phyloP scores from a whole-genome alignment of 2,888 invertebrate genomes.

The Esperia sulphurella region DNA sequence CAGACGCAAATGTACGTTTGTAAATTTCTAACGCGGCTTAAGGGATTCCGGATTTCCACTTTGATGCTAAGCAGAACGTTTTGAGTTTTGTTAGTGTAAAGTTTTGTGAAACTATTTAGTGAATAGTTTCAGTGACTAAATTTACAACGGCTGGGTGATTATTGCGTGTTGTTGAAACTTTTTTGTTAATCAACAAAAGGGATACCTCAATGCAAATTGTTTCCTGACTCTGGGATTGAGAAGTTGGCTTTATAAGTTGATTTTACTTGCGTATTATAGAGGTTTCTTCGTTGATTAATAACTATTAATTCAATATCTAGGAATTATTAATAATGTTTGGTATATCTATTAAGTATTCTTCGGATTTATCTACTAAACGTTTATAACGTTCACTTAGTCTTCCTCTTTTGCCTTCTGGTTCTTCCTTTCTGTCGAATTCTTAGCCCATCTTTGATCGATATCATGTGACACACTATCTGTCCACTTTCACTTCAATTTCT shows the following conservation, averaged over 20 bases:
- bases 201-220: background rate
- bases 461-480: no score
- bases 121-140: background rate
- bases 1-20: constrained; percentile 20
- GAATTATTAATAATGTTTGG: no score
- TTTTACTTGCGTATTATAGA: no score
- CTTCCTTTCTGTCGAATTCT: no score
- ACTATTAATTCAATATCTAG: no score
- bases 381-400: no score
- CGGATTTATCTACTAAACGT: no score
- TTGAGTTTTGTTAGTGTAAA: constrained; percentile 58
- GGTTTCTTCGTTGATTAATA: no score
- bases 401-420: no score
- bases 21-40: constrained; percentile 62
- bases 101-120: constrained; percentile 47
- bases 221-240: background rate
- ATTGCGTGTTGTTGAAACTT: background rate
- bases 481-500: no score
- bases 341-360: no score
- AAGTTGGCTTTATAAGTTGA: background rate
- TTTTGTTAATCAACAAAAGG: background rate
- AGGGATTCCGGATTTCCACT: constrained; percentile 69
- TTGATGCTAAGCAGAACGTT: constrained; percentile 66
- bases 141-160: background rate
- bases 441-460: no score